Evolutionary conservation across 2,113 vertebrate genomes (phyloP).

Genomic region (Ictalurus punctatus): DNA sequence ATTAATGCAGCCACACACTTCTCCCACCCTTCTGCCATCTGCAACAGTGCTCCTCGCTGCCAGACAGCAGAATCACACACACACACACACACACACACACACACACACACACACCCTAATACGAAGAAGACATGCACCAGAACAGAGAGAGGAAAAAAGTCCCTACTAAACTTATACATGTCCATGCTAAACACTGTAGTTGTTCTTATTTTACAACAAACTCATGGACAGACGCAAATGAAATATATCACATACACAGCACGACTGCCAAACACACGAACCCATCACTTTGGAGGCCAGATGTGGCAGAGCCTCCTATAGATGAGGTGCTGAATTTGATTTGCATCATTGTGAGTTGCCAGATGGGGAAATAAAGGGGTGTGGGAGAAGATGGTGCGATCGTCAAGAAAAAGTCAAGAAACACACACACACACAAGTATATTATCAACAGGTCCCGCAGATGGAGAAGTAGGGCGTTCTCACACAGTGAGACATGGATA

Average conservation of each 20-base stretch:
- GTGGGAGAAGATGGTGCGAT: slow-evolving; percentile 40
- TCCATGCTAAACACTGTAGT: slow-evolving; percentile 34
- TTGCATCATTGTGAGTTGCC: slow-evolving; percentile 61
- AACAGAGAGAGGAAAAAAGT: slow-evolving; percentile 29
- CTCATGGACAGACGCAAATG: not conserved
- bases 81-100: slow-evolving; percentile 64
- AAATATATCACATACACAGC: slow-evolving; percentile 23
- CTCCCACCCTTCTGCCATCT: slow-evolving; percentile 71
- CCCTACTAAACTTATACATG: slow-evolving; percentile 40
- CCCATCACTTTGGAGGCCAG: slow-evolving; percentile 22
- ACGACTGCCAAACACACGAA: slow-evolving; percentile 27
- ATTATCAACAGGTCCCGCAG: slow-evolving; percentile 76
- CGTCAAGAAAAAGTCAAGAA: slow-evolving; percentile 37
- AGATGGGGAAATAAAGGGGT: slow-evolving; percentile 42
- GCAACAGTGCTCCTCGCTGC: slow-evolving; percentile 63
- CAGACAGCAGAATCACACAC: slow-evolving; percentile 73
- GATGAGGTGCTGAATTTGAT: slow-evolving; percentile 53
- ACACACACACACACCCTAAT: slow-evolving; percentile 69
- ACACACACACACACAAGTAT: slow-evolving; percentile 30
- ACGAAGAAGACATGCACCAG: slow-evolving; percentile 54
- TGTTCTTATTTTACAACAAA: not conserved
- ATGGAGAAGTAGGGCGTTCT: slow-evolving; percentile 76
- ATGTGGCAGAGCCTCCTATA: slow-evolving; percentile 24
- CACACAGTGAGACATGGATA: slow-evolving; percentile 78
- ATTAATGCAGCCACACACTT: slow-evolving; percentile 81